Evolutionary conservation across 2,888 invertebrate species (phyloP).

Genomic region (Orthosia incerta): DNA sequence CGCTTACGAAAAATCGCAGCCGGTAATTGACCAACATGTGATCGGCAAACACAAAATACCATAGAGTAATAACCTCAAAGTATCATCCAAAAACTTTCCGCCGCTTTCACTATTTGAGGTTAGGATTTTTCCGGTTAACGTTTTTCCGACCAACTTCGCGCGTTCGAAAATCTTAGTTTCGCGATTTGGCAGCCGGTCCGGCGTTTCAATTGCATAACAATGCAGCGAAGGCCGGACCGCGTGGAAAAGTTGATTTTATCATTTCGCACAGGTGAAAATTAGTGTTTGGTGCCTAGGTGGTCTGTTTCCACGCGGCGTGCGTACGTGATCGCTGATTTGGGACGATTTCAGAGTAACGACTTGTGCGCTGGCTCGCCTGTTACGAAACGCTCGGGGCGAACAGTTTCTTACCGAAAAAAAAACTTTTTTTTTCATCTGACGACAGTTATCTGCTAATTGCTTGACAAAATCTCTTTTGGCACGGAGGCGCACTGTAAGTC

Average conservation of each 20-base stretch:
- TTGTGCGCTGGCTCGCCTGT: conserved; percentile 77
- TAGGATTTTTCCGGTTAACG: conserved; percentile 79
- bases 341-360: conserved; percentile 83
- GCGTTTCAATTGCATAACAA: conserved; percentile 87
- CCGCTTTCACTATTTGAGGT: conserved; percentile 78
- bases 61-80: conserved; percentile 76
- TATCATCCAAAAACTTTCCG: conserved; percentile 63
- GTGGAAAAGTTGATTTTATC: conserved; percentile 83
- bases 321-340: conserved; percentile 79
- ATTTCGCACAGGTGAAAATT: conserved; percentile 80
- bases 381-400: conserved; percentile 83
- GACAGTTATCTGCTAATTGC: conserved; percentile 86
- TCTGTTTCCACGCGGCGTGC: conserved; percentile 75
- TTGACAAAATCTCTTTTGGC: conserved; percentile 83
- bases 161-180: conserved; percentile 77
- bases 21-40: conserved; percentile 80
- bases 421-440: conserved; percentile 78
- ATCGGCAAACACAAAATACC: conserved; percentile 78
- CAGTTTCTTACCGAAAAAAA: conserved; percentile 82
- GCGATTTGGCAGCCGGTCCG: conserved; percentile 79
- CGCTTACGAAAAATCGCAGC: conserved; percentile 82
- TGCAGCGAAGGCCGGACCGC: conserved; percentile 85
- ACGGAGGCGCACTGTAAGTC: conserved; percentile 74
- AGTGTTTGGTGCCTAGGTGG: conserved; percentile 70
- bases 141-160: conserved; percentile 77